Evolutionary conservation across 2,113 vertebrate genomes (phyloP), one percentile per base, ranked within the genome.

Genomic region (Hypanus sabinus): DNA sequence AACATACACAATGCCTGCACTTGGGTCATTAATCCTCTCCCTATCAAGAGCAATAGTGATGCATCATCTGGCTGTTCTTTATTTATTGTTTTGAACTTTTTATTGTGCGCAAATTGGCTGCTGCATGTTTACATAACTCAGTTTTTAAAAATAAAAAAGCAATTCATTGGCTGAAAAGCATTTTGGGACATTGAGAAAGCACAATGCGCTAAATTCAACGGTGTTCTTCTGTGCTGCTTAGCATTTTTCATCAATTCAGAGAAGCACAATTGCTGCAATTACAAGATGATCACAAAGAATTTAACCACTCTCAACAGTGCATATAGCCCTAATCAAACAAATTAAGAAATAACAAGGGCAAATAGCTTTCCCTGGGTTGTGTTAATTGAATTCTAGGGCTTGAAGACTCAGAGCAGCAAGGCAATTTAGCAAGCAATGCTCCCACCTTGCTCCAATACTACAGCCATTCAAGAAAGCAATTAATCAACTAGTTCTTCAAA

Each of bases 311-410:
- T 90, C 60, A 88, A 88, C 57, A 88, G n/a, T 20, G 60, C 14
- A 8, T 33, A 55, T 9, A 60, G 10, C 55, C 46, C 46, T 57
- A 12, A 27, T 57, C 81, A 85, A 57, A 57, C 85, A 65, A 55
- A 8, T 83, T 83, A 83, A 33, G 14, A 90, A 90, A 68, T 90
- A 73, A 90, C 30, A 90, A 90, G 85, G 14, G 60, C 85, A 65
- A 90, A 90, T 90, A 20, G 30, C 65, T 65, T 33, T 62, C 30
- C 60, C 60, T 20, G 60, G 60, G 60, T 57, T 65, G n/a, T 5
- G 57, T 90, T 65, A 30, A 90, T 90, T 27, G 10, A 76, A n/a
- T 76, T 27, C 27, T 12, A n/a, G 27, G 85, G n/a, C 27, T 62
- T 14, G 14, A 6, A 87, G 12, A 83, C 38, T 57, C 46, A 88